Evolutionary conservation across 1,140 invertebrate genomes (phyloP).

Genomic region (Cotesia typhae): DNA sequence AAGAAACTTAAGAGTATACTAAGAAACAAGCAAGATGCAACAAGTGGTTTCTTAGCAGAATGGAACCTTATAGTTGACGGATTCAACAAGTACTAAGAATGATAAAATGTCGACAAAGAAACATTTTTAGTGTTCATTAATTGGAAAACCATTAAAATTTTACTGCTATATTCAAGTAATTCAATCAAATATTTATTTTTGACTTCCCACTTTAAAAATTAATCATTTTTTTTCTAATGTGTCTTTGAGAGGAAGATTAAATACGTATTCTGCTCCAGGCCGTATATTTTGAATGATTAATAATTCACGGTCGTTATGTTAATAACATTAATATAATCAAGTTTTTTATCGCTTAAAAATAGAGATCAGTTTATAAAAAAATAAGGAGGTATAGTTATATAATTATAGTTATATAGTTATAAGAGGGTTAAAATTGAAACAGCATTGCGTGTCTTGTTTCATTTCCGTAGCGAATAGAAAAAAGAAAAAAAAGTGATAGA

Average conservation of each 20-base stretch:
- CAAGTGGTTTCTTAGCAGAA: slow-evolving; percentile 64
- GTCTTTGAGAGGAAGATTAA: no score
- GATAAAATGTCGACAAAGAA: slow-evolving; percentile 8
- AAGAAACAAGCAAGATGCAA: slow-evolving; percentile 60
- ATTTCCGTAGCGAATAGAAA: slow-evolving; percentile 33
- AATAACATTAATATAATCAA: no score
- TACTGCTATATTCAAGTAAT: no score
- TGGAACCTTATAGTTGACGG: slow-evolving; percentile 55
- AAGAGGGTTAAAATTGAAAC: neutral
- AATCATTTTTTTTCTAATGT: no score
- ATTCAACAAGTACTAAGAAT: slow-evolving; percentile 60
- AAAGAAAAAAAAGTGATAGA: slow-evolving; percentile 24
- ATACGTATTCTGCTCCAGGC: no score
- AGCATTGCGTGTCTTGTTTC: slow-evolving; percentile 29
- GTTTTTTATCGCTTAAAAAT: no score
- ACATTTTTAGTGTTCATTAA: neutral
- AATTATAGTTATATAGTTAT: no score
- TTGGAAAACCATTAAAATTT: neutral
- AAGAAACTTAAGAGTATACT: slow-evolving; percentile 6
- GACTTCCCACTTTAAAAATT: no score
- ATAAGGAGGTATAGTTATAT: neutral
- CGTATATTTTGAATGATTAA: no score
- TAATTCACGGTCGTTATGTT: no score
- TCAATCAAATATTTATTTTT: no score
- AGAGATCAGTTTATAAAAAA: neutral